phyloP scores from a whole-genome alignment of 1,140 invertebrate genomes.

The Pseudobourletiella spinata region DNA sequence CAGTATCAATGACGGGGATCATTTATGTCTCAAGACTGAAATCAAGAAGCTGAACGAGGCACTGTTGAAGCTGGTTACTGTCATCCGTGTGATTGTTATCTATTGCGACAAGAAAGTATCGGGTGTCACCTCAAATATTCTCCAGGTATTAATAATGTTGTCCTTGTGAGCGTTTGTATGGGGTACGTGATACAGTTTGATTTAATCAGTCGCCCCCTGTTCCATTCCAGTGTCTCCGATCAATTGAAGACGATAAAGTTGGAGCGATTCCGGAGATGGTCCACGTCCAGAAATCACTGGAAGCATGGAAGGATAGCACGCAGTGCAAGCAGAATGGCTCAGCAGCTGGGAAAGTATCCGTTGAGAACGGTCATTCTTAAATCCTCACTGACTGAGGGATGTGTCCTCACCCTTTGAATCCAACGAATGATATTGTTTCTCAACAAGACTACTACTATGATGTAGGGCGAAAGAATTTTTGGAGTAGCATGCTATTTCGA shows the following conservation, averaged over 20 bases:
- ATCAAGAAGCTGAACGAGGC: conserved; percentile 23
- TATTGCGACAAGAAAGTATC: conserved; percentile 29
- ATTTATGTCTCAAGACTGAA: conserved; percentile 19
- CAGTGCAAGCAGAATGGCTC: background rate
- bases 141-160: conserved; percentile 26
- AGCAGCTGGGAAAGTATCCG: background rate
- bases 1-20: conserved; percentile 13
- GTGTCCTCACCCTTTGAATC: too few species aligned
- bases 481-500: too few species aligned
- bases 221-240: conserved; percentile 22
- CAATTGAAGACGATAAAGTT: conserved; percentile 25
- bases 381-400: background rate
- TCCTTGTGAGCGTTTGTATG: too few species aligned
- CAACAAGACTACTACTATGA: too few species aligned
- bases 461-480: too few species aligned
- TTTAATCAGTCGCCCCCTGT: too few species aligned
- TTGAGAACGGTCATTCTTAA: background rate
- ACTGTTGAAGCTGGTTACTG: conserved; percentile 14
- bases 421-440: too few species aligned
- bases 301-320: conserved; percentile 17
- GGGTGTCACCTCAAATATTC: conserved; percentile 27
- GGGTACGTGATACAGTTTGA: too few species aligned
- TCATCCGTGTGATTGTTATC: conserved; percentile 26
- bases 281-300: conserved; percentile 24
- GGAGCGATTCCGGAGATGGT: conserved; percentile 18